Conservation (phyloP, 2,888 invertebrate species). For the Baronia brevicornis region DNA sequence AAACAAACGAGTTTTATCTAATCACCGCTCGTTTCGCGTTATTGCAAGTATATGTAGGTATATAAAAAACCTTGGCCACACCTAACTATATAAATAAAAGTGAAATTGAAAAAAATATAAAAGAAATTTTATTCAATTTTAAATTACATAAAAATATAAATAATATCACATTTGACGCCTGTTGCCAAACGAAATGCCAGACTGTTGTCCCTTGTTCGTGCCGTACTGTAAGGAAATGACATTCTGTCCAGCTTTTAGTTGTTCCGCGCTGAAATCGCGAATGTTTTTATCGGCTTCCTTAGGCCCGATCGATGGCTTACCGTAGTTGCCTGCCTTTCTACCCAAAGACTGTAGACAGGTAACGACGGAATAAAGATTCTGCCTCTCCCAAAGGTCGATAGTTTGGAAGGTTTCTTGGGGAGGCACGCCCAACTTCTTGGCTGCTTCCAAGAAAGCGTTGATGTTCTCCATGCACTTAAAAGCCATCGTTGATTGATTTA, state of each 20-base stretch:
- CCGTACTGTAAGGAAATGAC: slow-evolving; percentile 97
- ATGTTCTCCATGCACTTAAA: slow-evolving; percentile 99
- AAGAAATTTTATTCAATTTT: slow-evolving; percentile 40
- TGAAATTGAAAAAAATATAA: slow-evolving; percentile 38
- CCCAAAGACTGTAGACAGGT: slow-evolving; percentile 95
- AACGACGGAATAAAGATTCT: slow-evolving; percentile 97
- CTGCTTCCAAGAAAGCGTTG: slow-evolving; percentile 91
- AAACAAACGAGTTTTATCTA: slow-evolving; percentile 32
- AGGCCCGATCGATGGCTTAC: slow-evolving; percentile 93
- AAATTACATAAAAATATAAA: slow-evolving; percentile 30
- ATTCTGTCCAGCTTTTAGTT: slow-evolving; percentile 92
- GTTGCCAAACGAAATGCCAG: slow-evolving; percentile 96
- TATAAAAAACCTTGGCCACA: slow-evolving; percentile 28
- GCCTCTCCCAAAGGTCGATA: slow-evolving; percentile 97
- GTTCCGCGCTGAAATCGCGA: slow-evolving; percentile 94
- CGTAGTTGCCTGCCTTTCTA: slow-evolving; percentile 90
- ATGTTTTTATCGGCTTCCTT: slow-evolving; percentile 97
- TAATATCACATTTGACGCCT: slow-evolving; percentile 92
- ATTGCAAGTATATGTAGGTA: slow-evolving; percentile 17
- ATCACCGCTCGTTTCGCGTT: slow-evolving; percentile 28
- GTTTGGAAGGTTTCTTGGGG: slow-evolving; percentile 97
- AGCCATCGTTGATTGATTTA: slow-evolving; percentile 92
- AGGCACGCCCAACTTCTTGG: slow-evolving; percentile 90
- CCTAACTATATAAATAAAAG: slow-evolving; percentile 24
- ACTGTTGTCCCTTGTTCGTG: slow-evolving; percentile 96